Base-by-base conservation (phyloP, 2,113 vertebrate genomes). In the Eclectus roratus region DNA sequence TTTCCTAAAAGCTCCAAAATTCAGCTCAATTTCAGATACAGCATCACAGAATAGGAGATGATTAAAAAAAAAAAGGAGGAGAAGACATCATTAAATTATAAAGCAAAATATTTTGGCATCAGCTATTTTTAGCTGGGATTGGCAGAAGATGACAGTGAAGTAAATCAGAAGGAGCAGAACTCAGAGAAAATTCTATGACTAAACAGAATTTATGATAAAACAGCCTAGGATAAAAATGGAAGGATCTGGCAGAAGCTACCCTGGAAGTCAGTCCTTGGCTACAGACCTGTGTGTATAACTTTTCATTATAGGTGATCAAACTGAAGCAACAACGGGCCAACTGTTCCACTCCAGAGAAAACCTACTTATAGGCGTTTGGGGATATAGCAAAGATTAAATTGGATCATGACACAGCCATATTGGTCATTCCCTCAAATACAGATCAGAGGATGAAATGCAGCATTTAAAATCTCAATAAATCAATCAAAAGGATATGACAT, bases 71-170 rank as follows among this genome's bases (percentile, higher is more conserved):
- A 60, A 52, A 21, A 20, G 9, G 11, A 19, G 5, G 18, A 4
- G 28, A 41, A 58, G 17, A 65, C 29, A 84, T 77, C 68, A 66
- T 84, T 93, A 91, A 64, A 72, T 92, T 63, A 93, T 56, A 89
- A 87, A 79, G 65, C 52, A 93, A 92, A 97, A 94, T 88, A 94
- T 87, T 95, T 93, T 81, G 81, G 65, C 56, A 95, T 72, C 28
- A 39, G 60, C 24, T 88, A 93, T 91, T 93, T 97, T 91, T 94
- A 95, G 80, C 61, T 72, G n/a, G 18, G 27, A 72, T 89, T 95
- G 77, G 82, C 86, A 95, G 65, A 81, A 88, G 72, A 74, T 10
- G 5, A 86, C 52, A 84, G 0, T 68, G 65, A 96, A 90, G 52
- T 61, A 86, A 88, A 93, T 81, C 13, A 20, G 27, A 86, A 91